Base-by-base conservation (phyloP, 1,140 invertebrate species). In the Drosophila varians region DNA sequence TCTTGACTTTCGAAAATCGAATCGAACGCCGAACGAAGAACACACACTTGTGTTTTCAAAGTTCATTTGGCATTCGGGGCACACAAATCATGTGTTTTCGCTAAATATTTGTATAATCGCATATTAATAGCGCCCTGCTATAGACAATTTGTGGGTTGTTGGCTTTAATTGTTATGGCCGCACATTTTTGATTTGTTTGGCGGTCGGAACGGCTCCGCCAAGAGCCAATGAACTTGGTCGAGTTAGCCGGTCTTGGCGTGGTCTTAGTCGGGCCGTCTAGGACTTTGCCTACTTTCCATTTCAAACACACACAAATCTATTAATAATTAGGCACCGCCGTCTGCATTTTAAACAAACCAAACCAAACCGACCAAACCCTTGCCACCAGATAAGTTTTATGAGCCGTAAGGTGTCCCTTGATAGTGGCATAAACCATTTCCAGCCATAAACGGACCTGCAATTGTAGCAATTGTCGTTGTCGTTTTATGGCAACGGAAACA, bases 91-190 rank as follows among this genome's bases (percentile, higher is more conserved):
- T 71, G 77, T 88, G 77, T 87, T 88, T 87, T 87, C 83, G 83
- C 77, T 87, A 88, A 87, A 87, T 87, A 87, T 87, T 87, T 87
- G 82, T 87, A 88, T 82, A 87, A 87, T 87, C 70, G 82, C 82
- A 87, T 87, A 87, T 87, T 87, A 87, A 87, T 87, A 77, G 77
- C 82, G 83, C 82, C 77, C 82, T 71, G 49, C 64, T 87, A 82
- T 87, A 74, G 76, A 73, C 64, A 74, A 69, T 60, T 47, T 70
- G 43, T 52, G 60, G 52, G 26, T 51, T 49, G 60, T 76, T 60
- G 34, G 6, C 43, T 66, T 21, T 70, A 53, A 53, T 56, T 47
- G 54, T 54, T 82, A 34, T 69, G 28, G 38, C n/a, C 19, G 26
- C 9, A 19, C 23, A 66, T 51, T 25, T 52, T 28, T 52, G 46